phyloP scores from a whole-genome alignment of 2,888 invertebrate genomes.

The Phyllotreta striolata region DNA sequence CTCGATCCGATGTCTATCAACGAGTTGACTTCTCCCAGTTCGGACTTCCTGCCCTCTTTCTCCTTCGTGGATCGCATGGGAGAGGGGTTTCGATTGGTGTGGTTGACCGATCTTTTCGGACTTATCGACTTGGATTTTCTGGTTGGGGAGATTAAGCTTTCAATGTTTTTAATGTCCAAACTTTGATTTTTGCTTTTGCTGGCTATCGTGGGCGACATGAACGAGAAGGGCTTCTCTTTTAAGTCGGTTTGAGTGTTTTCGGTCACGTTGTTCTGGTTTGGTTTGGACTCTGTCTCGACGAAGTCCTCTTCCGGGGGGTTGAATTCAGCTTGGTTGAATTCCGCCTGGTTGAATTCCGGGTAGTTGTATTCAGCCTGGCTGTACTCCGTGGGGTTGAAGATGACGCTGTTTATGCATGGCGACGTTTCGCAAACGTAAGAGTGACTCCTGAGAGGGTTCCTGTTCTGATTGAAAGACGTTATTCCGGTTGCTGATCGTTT shows the following conservation, averaged over 20 bases:
- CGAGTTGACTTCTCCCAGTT: not conserved
- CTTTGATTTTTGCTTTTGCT: constrained; percentile 55
- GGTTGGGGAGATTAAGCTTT: constrained; percentile 48
- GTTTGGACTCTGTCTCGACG: not conserved
- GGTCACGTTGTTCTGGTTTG: not conserved
- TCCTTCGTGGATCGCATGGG: constrained; percentile 50
- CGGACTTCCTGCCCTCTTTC: constrained; percentile 33
- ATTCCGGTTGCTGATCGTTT: constrained; percentile 20
- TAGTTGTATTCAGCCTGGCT: not conserved
- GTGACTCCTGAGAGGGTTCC: constrained; percentile 26
- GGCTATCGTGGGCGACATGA: constrained; percentile 58
- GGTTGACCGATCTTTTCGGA: constrained; percentile 39
- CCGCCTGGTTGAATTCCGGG: not conserved
- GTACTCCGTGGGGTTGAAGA: not conserved
- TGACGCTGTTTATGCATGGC: not conserved
- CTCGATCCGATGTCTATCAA: not conserved
- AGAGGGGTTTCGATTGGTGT: constrained; percentile 26
- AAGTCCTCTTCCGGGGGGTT: not conserved
- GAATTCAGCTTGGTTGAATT: not conserved
- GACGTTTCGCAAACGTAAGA: constrained; percentile 28
- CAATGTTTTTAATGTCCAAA: constrained; percentile 48
- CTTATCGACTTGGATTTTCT: constrained; percentile 53
- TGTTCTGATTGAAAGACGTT: constrained; percentile 8
- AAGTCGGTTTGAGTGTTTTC: constrained; percentile 17
- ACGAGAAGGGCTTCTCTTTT: constrained; percentile 42